Evolutionary conservation across 2,888 invertebrate species (phyloP), one percentile per base, ranked within the genome.

Genomic region (Tetragonisca angustula): DNA sequence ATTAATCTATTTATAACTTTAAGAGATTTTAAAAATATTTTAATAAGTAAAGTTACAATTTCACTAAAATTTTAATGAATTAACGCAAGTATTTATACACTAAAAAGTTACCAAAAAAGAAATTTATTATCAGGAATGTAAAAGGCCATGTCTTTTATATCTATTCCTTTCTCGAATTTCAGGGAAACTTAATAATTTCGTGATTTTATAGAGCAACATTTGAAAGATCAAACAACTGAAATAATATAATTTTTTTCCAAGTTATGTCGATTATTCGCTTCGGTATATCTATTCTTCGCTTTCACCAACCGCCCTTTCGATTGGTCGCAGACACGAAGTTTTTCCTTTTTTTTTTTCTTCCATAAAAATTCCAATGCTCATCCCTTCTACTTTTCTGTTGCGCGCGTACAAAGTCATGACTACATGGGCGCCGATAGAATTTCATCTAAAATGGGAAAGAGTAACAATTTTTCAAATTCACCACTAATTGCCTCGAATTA

Each of bases 311-410:
- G 67, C 61, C 62, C 68, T 49, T 79, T 77, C 69, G 74, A 87
- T 86, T 77, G 73, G 70, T 73, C 64, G 64, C 84, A 17, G 79
- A 56, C 75, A 65, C 56, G 52, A 49, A 72, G 79, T 79, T 85
- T 87, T 67, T 69, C 61, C 68, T 77, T 90, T 87, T 83, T 73
- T 79, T 89, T 87, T 84, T 87, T 83, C 68, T 87, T 87, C 81
- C 84, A 90, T 90, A 92, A 91, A 91, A 91, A 91, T 91, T 91
- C 91, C 91, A 87, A 79, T 68, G 88, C 84, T 71, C 81, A 70
- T 76, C 77, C 82, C 76, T 72, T 69, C 75, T 73, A 62, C 21
- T 15, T 54, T 62, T 71, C 70, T 75, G 70, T 74, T 64, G 67
- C 76, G 71, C 64, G 70, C 27, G 56, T 81, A 76, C 79, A 76